Base-by-base conservation (phyloP, 2,888 invertebrate genomes). In the Pterostichus niger region DNA sequence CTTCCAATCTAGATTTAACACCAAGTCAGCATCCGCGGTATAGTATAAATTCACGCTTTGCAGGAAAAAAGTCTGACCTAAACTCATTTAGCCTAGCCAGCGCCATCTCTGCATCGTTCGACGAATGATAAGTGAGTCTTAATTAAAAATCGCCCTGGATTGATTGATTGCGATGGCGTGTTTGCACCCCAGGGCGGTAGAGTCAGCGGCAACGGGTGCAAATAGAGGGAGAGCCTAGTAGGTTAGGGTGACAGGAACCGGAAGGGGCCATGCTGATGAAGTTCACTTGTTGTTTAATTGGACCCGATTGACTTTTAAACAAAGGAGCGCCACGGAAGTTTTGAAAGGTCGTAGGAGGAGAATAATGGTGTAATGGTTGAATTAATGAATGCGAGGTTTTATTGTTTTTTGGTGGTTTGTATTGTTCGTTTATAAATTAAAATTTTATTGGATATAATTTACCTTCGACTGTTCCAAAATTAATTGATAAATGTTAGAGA, bases 211-310 rank as follows among this genome's bases (percentile, higher is more conserved):
- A 9, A 40, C 7, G 40, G 40, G 40, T 40, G 40, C 40, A 40
- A 40, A 40, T 40, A 31, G 61, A 11, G 11, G 24, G 59, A 13
- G 17, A 31, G 59, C 24, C 9, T 59, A 9, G 15, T 24, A 11
- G 59, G 59, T 17, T 17, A 33, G 13, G 75, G 24, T 33, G 75
- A 33, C 75, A 75, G 75, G 75, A 75, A 75, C 7, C 44, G 71
- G 44, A 71, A 46, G 49, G 71, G 71, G 46, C 2, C 6, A 40
- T 40, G 76, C 46, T 78, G 78, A 78, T 78, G 78, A 78, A 78
- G 61, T 78, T 78, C 78, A 78, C 59, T 78, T 78, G 78, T 78
- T 78, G 61, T 61, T 78, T 78, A 78, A 78, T 78, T 78, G 46
- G 75, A 52, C n/a, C 31, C 78, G 59, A 78, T 78, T 61, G 78